These are phyloP conservation scores for Drosophila repleta DNA, from an alignment of 1,140 invertebrate genomes.

Conservation along the genomic window DNA sequence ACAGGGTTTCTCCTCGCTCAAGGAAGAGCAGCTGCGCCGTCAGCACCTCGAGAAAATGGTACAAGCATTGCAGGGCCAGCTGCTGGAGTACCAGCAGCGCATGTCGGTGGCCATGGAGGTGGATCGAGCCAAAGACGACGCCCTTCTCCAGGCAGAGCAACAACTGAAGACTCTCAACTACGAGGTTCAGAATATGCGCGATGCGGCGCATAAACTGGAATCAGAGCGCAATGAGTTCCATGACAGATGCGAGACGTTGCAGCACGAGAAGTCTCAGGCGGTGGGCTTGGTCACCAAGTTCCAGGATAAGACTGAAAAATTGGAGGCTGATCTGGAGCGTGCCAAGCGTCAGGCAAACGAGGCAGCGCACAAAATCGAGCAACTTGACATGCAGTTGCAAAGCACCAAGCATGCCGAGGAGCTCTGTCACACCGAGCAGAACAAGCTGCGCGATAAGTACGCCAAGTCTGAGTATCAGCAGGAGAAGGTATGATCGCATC, in stretches of 20 bases:
- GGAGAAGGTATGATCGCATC: conserved; percentile 56
- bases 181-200: conserved; percentile 63
- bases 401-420: conserved; percentile 68
- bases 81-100: conserved; percentile 91
- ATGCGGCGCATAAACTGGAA: conserved; percentile 58
- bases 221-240: conserved; percentile 62
- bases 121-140: conserved; percentile 89
- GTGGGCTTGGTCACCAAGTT: conserved; percentile 72
- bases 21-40: conserved; percentile 89
- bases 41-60: conserved; percentile 92
- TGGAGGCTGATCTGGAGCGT: conserved; percentile 63
- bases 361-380: conserved; percentile 57
- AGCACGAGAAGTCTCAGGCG: conserved; percentile 75
- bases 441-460: conserved; percentile 72
- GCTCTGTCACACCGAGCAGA: conserved; percentile 62
- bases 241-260: conserved; percentile 53
- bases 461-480: conserved; percentile 73
- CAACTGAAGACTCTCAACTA: conserved; percentile 73
- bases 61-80: conserved; percentile 88
- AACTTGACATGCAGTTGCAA: conserved; percentile 70
- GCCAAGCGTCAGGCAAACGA: conserved; percentile 33
- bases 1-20: conserved; percentile 80
- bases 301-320: conserved; percentile 73
- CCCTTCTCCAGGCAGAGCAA: conserved; percentile 87
- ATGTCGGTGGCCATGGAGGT: conserved; percentile 90